Evolutionary conservation across 1,140 invertebrate species (phyloP).

Genomic region (Formica exsecta): DNA sequence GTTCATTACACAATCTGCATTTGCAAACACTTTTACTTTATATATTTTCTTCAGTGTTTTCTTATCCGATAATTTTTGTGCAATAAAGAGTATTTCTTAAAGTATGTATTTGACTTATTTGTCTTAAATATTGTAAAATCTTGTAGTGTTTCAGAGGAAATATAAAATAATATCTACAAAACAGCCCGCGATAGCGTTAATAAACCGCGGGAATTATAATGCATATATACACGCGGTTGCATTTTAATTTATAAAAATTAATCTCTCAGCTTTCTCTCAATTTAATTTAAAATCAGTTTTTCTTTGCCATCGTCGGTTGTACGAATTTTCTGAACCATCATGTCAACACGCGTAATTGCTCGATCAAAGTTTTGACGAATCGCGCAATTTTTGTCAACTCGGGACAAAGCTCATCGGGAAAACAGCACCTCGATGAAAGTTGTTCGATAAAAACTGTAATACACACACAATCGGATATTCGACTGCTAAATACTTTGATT

Average conservation of each 20-base stretch:
- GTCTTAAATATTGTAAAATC: conserved; percentile 4
- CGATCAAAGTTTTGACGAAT: neutral
- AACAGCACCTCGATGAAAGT: conserved; percentile 66
- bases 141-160: neutral
- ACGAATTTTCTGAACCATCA: conserved; percentile 6
- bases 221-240: neutral
- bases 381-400: conserved; percentile 17
- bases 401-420: conserved; percentile 43
- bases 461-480: neutral
- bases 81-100: neutral
- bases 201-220: neutral
- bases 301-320: neutral
- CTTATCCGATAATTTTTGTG: neutral
- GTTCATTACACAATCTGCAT: no score
- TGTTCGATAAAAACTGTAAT: neutral
- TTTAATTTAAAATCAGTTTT: conserved; percentile 21
- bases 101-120: neutral
- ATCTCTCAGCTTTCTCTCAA: conserved; percentile 21
- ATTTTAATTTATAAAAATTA: conserved; percentile 40
- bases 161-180: neutral
- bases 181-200: neutral
- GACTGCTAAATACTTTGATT: conserved; percentile 25
- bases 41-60: neutral
- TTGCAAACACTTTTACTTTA: neutral
- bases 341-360: conserved; percentile 12